A percentile compares a stretch with the other conserved stretches of the same genome.
These are phyloP conservation scores for Argopecten irradians DNA, from an alignment of 1,140 invertebrate species.

Conservation along the genomic window DNA sequence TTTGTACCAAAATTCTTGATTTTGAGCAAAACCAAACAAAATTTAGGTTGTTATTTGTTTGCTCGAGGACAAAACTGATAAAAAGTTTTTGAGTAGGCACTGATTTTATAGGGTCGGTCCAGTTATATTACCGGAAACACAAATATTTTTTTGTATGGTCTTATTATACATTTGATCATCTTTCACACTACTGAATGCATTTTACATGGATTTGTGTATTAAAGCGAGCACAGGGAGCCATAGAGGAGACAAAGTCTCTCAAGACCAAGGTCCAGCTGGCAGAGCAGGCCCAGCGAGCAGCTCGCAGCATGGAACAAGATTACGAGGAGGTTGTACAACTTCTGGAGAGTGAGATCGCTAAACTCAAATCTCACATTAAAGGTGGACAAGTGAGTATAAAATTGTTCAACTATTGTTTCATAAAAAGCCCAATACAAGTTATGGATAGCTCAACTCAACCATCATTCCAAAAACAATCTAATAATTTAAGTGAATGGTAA, in stretches of 20 bases:
- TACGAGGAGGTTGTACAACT: conserved; percentile 74
- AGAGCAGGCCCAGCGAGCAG: conserved; percentile 73
- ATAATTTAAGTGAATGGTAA: no score
- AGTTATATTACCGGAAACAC: no score
- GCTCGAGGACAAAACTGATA: no score
- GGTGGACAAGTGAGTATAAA: conserved; percentile 55
- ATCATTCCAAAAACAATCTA: not conserved
- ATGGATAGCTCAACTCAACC: not conserved
- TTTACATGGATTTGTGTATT: conserved; percentile 9
- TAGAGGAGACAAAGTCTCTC: conserved; percentile 66
- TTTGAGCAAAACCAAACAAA: not conserved
- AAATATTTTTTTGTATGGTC: no score
- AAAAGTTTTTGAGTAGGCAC: no score
- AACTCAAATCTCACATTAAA: conserved; percentile 62
- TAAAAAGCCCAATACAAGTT: not conserved
- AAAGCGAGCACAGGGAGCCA: conserved; percentile 70
- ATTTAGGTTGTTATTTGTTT: no score
- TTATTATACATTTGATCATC: not conserved
- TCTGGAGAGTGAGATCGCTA: conserved; percentile 72
- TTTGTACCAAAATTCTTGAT: not conserved
- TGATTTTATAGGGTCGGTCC: no score
- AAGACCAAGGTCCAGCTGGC: conserved; percentile 71
- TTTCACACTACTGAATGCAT: not conserved
- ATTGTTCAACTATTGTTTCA: not conserved
- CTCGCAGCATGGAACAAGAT: conserved; percentile 73